Conservation (phyloP, 2,888 invertebrate genomes). For the Vanessa cardui region DNA sequence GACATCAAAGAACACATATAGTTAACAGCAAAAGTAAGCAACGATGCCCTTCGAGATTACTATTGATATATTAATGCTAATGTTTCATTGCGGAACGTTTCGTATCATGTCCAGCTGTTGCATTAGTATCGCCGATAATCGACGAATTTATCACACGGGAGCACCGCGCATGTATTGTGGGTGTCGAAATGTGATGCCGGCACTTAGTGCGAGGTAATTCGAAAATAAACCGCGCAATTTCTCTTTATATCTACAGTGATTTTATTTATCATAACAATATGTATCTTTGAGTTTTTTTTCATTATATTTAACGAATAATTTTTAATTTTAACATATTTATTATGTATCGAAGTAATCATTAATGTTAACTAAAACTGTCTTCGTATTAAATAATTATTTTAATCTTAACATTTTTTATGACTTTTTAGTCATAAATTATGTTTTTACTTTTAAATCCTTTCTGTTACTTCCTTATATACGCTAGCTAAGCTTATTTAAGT, state of each 20-base stretch:
- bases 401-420: too few relatives aligned
- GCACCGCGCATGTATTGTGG: constrained; percentile 19
- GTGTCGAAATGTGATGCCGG: constrained; percentile 11
- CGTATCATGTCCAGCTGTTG: constrained; percentile 38
- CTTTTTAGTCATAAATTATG: too few relatives aligned
- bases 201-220: constrained; percentile 15
- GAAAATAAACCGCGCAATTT: constrained; percentile 10
- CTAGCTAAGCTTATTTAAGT: too few relatives aligned
- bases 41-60: constrained; percentile 70
- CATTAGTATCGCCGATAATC: constrained; percentile 38
- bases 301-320: too few relatives aligned
- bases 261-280: neutral
- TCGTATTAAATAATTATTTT: too few relatives aligned
- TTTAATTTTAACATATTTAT: too few relatives aligned
- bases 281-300: too few relatives aligned
- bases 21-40: constrained; percentile 57
- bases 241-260: neutral
- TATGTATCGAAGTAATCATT: too few relatives aligned
- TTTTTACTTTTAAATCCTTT: too few relatives aligned
- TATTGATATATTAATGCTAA: constrained; percentile 45
- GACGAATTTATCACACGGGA: constrained; percentile 29
- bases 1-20: constrained; percentile 20
- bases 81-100: constrained; percentile 33
- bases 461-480: too few relatives aligned
- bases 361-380: too few relatives aligned